Percentiles rank a stretch among this genome's conserved stretches.
These are phyloP conservation scores for Popillia japonica DNA, from an alignment of 1,140 invertebrate species.

Conservation along the genomic window DNA sequence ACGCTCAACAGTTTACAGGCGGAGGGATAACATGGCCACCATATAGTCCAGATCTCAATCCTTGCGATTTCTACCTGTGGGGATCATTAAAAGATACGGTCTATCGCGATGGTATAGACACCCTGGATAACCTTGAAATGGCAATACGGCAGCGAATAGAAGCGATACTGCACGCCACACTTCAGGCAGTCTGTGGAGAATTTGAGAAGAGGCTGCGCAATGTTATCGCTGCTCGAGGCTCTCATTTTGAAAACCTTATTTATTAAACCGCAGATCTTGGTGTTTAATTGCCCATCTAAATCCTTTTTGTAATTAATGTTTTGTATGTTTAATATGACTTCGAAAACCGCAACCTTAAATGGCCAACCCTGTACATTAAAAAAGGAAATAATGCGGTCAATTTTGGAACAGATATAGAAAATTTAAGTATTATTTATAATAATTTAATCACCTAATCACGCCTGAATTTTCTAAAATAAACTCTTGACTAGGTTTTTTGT, in stretches of 20 bases:
- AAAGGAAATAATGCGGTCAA: too few species aligned
- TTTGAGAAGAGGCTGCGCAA: not conserved
- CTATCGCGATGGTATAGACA: too few species aligned
- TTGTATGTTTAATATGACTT: not conserved
- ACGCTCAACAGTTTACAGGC: not conserved
- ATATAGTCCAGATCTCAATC: not conserved
- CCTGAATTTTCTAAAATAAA: too few species aligned
- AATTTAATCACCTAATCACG: too few species aligned
- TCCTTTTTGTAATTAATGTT: not conserved
- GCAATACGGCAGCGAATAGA: too few species aligned
- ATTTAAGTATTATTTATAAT: too few species aligned
- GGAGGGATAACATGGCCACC: not conserved
- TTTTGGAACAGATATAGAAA: too few species aligned
- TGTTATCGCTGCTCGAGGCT: not conserved
- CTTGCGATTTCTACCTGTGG: slow-evolving; percentile 9
- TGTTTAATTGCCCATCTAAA: slow-evolving; percentile 11
- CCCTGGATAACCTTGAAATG: too few species aligned
- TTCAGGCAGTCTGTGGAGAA: not conserved
- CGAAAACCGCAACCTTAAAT: not conserved
- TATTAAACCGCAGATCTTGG: not conserved
- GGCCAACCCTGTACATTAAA: not conserved
- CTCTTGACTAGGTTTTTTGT: too few species aligned
- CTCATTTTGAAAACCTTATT: not conserved
- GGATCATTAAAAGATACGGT: too few species aligned
- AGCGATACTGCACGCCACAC: not conserved